Base-by-base conservation (phyloP, 2,113 vertebrate genomes). In the Cnemophilus loriae region DNA sequence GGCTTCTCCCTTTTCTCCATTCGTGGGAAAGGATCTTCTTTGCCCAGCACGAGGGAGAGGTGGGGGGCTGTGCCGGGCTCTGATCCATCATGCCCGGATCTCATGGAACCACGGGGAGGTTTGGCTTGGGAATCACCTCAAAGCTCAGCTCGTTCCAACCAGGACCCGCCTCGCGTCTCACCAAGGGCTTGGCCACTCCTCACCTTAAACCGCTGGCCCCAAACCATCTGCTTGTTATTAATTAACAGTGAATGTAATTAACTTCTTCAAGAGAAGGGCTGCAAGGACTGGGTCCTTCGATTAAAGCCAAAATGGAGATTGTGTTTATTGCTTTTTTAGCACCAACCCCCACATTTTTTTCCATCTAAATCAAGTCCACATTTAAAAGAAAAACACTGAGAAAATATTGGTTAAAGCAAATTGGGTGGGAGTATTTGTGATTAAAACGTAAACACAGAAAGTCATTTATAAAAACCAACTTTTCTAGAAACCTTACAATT, bases 101-200 rank as follows among this genome's bases (percentile, higher is more conserved):
- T n/a, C n/a, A 7, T 0, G 55, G 70, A 52, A 53, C 5, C 13
- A 11, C 0, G 6, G 53, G 22, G 47, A 19, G 28, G 0, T 75
- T 39, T n/a, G 39, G 13, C 33, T 32, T 10, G 27, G 60, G 28
- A 64, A 14, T 59, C 9, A 47, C 28, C n/a, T 24, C 1, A 35
- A 32, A 47, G 46, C 30, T 74, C 87, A n/a, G 27, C 53, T 46
- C 3, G 0, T 30, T 24, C 60, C 59, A 52, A 3, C 12, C 77
- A 81, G 27, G 28, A 59, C 53, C 65, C 70, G 86, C 59, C 65
- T n/a, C 9, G 0, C 8, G 39, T 52, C 79, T 44, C 24, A 56
- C 30, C 42, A 23, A 67, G 52, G 73, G 17, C 52, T 78, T 55
- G 74, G 88, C 37, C 67, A 46, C n/a, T 42, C 37, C 6, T 79